Evolutionary conservation across 1,140 invertebrate genomes (phyloP).

Genomic region (Lasioglossum albipes): DNA sequence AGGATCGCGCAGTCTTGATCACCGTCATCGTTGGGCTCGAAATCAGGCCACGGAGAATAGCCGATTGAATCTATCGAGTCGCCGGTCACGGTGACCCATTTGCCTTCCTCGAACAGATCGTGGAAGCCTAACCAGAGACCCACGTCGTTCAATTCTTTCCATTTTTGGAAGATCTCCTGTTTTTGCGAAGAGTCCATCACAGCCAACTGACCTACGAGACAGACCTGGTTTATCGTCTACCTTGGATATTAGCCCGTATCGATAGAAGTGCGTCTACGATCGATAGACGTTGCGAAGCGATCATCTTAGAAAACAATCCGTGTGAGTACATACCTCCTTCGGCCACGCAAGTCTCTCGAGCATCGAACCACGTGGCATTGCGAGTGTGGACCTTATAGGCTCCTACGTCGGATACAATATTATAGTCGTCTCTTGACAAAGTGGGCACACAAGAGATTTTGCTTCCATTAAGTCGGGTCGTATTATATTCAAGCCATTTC

Average conservation of each 20-base stretch:
- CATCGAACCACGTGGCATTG: slow-evolving; percentile 24
- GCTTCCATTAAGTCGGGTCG: neutral
- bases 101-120: slow-evolving; percentile 45
- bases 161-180: neutral
- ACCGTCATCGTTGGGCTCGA: neutral
- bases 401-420: neutral
- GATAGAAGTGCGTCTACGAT: too few species aligned
- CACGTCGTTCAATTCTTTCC: neutral
- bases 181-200: slow-evolving; percentile 31
- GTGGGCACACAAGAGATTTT: neutral
- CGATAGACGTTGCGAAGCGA: too few species aligned
- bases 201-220: slow-evolving; percentile 37
- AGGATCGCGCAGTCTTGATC: slow-evolving; percentile 12
- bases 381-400: slow-evolving; percentile 32
- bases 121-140: slow-evolving; percentile 36
- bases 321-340: slow-evolving; percentile 41
- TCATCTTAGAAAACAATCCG: too few species aligned
- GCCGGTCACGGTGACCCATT: slow-evolving; percentile 33
- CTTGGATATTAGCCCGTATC: too few species aligned
- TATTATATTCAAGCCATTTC: too few species aligned
- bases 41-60: slow-evolving; percentile 9
- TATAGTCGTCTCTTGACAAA: neutral
- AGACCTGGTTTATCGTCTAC: neutral
- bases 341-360: slow-evolving; percentile 37
- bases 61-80: slow-evolving; percentile 5